phyloP scores from a whole-genome alignment of 2,888 invertebrate species.

The Morpho helenor region DNA sequence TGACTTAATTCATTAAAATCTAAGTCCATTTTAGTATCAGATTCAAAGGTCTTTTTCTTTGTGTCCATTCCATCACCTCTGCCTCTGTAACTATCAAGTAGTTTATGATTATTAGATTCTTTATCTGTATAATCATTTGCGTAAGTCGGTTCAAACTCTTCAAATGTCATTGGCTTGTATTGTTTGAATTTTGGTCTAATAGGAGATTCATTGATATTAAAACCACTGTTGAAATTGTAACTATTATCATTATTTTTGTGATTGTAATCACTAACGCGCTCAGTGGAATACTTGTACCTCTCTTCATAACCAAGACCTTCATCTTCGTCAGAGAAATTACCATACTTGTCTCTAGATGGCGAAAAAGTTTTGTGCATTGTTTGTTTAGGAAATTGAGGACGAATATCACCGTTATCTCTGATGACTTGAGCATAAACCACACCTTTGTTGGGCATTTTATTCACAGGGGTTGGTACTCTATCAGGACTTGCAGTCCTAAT shows the following conservation, averaged over 20 bases:
- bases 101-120: slow-evolving; percentile 45
- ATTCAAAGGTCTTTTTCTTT: slow-evolving; percentile 71
- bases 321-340: slow-evolving; percentile 86
- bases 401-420: slow-evolving; percentile 57
- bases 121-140: slow-evolving; percentile 58
- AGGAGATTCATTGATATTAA: slow-evolving; percentile 77
- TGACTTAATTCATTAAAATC: slow-evolving; percentile 83
- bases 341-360: slow-evolving; percentile 67
- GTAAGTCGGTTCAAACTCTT: slow-evolving; percentile 73
- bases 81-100: slow-evolving; percentile 74
- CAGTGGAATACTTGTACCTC: slow-evolving; percentile 57
- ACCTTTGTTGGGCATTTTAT: slow-evolving; percentile 76
- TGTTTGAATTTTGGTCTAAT: slow-evolving; percentile 82
- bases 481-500: slow-evolving; percentile 68
- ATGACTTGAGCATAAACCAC: slow-evolving; percentile 90
- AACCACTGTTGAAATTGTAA: slow-evolving; percentile 58
- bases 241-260: slow-evolving; percentile 71
- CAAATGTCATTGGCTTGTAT: slow-evolving; percentile 74
- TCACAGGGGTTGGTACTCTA: slow-evolving; percentile 62
- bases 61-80: slow-evolving; percentile 84
- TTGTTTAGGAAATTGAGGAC: slow-evolving; percentile 51
- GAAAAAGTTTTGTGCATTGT: slow-evolving; percentile 76
- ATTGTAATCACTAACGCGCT: slow-evolving; percentile 61
- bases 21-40: slow-evolving; percentile 58
- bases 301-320: slow-evolving; percentile 89